These are phyloP conservation scores for Monochamus alternatus DNA, from an alignment of 2,888 invertebrate species.

Conservation along the genomic window DNA sequence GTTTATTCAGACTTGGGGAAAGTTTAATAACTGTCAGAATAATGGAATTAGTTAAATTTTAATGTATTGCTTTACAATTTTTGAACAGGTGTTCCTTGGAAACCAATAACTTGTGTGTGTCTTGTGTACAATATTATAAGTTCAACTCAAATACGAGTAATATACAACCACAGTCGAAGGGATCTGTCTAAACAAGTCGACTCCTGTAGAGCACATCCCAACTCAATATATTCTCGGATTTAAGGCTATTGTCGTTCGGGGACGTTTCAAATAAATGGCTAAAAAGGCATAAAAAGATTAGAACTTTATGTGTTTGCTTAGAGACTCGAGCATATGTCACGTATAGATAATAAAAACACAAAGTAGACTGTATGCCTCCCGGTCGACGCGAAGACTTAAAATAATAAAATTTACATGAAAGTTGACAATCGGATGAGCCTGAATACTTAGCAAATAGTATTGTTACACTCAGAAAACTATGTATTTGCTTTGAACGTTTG, in stretches of 20 bases:
- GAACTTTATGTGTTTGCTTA: conserved; percentile 47
- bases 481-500: neutral
- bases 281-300: conserved; percentile 41
- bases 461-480: neutral
- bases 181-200: conserved; percentile 24
- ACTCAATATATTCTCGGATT: conserved; percentile 31
- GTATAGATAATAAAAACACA: conserved; percentile 50
- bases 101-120: neutral
- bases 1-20: too few species aligned
- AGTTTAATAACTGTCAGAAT: too few species aligned
- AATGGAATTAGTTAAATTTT: too few species aligned
- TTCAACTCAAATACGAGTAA: neutral
- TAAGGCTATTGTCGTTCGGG: conserved; percentile 26
- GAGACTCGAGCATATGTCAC: conserved; percentile 48
- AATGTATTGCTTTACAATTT: neutral
- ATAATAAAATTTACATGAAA: conserved; percentile 53
- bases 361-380: conserved; percentile 41
- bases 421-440: conserved; percentile 47
- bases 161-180: neutral
- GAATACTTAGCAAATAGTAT: conserved; percentile 41
- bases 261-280: conserved; percentile 30
- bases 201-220: conserved; percentile 28
- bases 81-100: neutral
- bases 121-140: neutral
- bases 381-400: conserved; percentile 47